These are phyloP conservation scores for Aleiodes leptofemur DNA, from an alignment of 2,888 invertebrate species.

Conservation along the genomic window DNA sequence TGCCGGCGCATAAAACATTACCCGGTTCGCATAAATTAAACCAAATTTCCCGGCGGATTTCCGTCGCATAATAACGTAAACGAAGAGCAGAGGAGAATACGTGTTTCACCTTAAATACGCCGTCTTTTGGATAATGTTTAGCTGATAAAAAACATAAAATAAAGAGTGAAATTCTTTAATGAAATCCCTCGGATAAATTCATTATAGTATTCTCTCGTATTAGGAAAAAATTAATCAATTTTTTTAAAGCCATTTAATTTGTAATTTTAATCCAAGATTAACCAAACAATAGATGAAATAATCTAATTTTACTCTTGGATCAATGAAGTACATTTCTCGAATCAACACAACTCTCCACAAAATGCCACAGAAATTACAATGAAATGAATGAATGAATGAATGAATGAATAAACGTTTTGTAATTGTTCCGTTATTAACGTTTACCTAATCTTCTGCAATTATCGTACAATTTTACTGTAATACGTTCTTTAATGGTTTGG, in stretches of 20 bases:
- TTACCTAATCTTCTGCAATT: constrained; percentile 16
- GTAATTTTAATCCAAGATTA: too few species aligned
- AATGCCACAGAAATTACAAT: neutral
- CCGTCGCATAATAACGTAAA: constrained; percentile 47
- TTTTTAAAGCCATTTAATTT: too few species aligned
- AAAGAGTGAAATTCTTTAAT: constrained; percentile 4
- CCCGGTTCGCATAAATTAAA: constrained; percentile 58
- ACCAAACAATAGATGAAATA: too few species aligned
- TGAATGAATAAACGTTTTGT: constrained; percentile 4
- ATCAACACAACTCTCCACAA: neutral
- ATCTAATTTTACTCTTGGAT: too few species aligned
- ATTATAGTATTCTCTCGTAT: neutral
- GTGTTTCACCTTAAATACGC: constrained; percentile 32
- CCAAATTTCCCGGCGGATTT: constrained; percentile 59
- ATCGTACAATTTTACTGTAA: constrained; percentile 30
- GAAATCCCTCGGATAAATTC: neutral
- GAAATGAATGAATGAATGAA: neutral
- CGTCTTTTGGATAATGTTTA: constrained; percentile 31
- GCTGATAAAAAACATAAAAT: constrained; percentile 10
- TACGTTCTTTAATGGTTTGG: constrained; percentile 4
- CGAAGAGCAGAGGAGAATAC: constrained; percentile 32
- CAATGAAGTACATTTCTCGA: too few species aligned
- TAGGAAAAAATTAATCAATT: too few species aligned
- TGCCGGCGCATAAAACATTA: constrained; percentile 58
- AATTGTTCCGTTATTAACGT: constrained; percentile 22